phyloP scores from a whole-genome alignment of 2,888 invertebrate species.

The Suillia variegata region DNA sequence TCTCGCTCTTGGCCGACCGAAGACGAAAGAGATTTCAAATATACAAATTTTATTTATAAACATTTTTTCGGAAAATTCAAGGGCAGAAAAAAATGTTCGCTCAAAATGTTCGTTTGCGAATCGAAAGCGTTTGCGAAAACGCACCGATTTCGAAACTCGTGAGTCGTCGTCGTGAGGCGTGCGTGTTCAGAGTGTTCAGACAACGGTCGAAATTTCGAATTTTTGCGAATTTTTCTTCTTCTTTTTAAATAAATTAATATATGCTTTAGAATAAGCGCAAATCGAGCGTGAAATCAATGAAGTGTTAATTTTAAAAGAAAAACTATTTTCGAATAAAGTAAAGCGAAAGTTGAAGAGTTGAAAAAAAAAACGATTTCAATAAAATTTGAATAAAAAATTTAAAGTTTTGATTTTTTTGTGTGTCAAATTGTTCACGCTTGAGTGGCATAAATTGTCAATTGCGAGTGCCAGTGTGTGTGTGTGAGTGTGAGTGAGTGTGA shows the following conservation, averaged over 20 bases:
- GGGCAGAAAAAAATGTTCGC: constrained; percentile 6
- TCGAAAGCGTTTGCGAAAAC: constrained; percentile 31
- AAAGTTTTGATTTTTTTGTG: constrained; percentile 5
- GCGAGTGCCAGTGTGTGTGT: background rate
- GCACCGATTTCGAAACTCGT: constrained; percentile 48
- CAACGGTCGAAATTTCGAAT: constrained; percentile 1
- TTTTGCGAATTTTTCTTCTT: background rate
- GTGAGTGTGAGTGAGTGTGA: background rate
- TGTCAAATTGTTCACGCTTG: constrained; percentile 13
- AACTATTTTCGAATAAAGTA: background rate
- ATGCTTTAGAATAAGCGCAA: background rate
- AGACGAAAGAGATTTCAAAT: no score
- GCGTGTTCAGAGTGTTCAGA: constrained; percentile 14
- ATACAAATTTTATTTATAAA: constrained; percentile 21
- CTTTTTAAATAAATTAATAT: constrained; percentile 10
- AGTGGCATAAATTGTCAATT: constrained; percentile 22
- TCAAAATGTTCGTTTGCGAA: constrained; percentile 19
- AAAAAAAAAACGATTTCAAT: background rate
- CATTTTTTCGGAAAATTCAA: background rate
- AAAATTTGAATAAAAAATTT: constrained; percentile 10
- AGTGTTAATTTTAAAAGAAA: background rate
- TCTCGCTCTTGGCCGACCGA: no score
- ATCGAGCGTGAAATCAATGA: constrained; percentile 23
- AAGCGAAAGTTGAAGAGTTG: no score
- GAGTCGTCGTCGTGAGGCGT: constrained; percentile 24